Evolutionary conservation across 1,140 invertebrate genomes (phyloP).

Genomic region (Phthorimaea operculella): DNA sequence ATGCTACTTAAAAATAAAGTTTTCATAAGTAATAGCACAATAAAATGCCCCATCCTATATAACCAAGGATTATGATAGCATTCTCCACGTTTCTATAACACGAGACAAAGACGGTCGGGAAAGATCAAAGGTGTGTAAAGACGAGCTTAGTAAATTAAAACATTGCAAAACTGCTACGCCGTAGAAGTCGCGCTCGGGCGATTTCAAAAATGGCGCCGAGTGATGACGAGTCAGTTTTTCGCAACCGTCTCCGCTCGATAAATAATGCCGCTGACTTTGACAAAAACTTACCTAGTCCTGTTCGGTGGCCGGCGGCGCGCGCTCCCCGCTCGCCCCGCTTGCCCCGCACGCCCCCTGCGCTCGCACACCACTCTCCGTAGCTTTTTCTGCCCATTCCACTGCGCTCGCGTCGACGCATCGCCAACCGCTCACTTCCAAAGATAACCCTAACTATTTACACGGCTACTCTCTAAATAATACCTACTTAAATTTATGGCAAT

Average conservation of each 20-base stretch:
- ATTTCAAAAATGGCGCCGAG: conserved; percentile 64
- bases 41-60: background rate
- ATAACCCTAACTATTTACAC: conserved; percentile 64
- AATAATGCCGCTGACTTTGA: conserved; percentile 65
- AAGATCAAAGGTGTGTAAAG: conserved; percentile 42
- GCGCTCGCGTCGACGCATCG: conserved; percentile 55
- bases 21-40: conserved; percentile 1
- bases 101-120: conserved; percentile 47
- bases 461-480: conserved; percentile 57
- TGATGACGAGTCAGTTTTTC: conserved; percentile 63
- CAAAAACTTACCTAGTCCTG: conserved; percentile 66
- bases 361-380: conserved; percentile 22
- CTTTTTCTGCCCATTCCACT: conserved; percentile 60
- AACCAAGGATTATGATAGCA: conserved; percentile 14
- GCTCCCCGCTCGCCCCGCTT: conserved; percentile 22
- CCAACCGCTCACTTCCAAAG: conserved; percentile 53
- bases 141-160: conserved; percentile 58
- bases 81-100: conserved; percentile 24
- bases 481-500: conserved; percentile 68
- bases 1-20: conserved; percentile 2
- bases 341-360: conserved; percentile 23
- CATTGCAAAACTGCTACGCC: conserved; percentile 55
- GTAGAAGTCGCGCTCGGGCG: conserved; percentile 49
- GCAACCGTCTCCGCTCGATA: conserved; percentile 64
- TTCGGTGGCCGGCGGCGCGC: conserved; percentile 56